Evolutionary conservation across 2,113 vertebrate genomes (phyloP), one percentile per base, ranked within the genome.

Genomic region (Festucalex cinctus): DNA sequence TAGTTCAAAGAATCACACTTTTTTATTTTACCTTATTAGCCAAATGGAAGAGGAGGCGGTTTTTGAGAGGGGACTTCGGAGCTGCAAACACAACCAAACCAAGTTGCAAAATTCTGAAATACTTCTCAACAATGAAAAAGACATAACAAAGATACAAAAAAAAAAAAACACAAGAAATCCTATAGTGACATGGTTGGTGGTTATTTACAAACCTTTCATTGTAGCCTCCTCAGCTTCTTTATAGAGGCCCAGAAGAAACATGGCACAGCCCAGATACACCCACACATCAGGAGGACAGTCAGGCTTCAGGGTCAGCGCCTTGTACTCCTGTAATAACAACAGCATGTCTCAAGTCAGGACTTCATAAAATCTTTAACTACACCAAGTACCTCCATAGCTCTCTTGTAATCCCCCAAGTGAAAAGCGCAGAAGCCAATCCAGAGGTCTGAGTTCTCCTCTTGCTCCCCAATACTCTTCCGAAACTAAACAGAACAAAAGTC

Each of bases 171-270:
- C 28, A 32, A 32, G 28, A 32, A 32, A 2, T 32, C 28, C 28
- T 32, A 4, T 32, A 32, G 64, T 17, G 24, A 14, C 19, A 17
- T 14, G n/a, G 24, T 17, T 51, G 37, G 22, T 56, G 20, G 5
- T 10, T n/a, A 13, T 48, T 51, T 37, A 5, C 57, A n/a, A 65
- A 98, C 97, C 96, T 88, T 95, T 98, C 73, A 93, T 91, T 46
- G 95, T 95, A 61, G 94, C 94, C 68, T 94, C 92, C 74, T 99
- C 95, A 3, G 97, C 96, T 85, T 98, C 93, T 2, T 88, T 93
- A 86, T 99, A 99, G 83, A 99, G 94, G 3, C 97, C 97, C 65
- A 99, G 91, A 74, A 98, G 95, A 80, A 98, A 99, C 72, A 94
- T 90, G 0, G 93, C 91, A 65, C 97, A 99, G 65, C 94, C 96